Conservation (phyloP, 2,113 vertebrate species). For the Micronycteris hirsuta region DNA sequence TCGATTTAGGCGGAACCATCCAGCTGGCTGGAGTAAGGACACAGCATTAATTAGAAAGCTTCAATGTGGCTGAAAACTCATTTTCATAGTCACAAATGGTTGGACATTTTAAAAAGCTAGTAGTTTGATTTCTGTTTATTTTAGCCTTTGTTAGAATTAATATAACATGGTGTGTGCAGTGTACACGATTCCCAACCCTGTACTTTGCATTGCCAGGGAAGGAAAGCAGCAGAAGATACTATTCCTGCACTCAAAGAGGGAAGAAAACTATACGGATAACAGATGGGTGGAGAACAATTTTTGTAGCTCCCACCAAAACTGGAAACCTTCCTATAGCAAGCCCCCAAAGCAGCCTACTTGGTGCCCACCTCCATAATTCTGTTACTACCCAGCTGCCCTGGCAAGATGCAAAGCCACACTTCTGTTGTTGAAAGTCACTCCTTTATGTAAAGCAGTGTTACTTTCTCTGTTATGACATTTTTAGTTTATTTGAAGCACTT, state of each 20-base stretch:
- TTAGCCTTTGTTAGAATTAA: neutral
- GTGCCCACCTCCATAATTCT: neutral
- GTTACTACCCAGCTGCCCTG: neutral
- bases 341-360: neutral
- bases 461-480: neutral
- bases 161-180: neutral
- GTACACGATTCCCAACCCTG: neutral
- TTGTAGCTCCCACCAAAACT: neutral
- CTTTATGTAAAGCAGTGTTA: neutral
- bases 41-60: slow-evolving; percentile 40
- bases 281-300: neutral
- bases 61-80: neutral
- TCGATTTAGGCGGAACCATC: slow-evolving; percentile 9
- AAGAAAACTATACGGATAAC: neutral
- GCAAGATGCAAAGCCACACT: neutral
- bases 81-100: neutral
- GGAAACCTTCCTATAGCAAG: neutral
- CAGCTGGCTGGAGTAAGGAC: slow-evolving; percentile 28
- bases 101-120: neutral
- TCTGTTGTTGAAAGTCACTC: neutral
- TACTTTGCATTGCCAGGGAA: neutral
- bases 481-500: neutral
- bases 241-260: neutral
- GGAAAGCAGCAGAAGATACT: neutral
- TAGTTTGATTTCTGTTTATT: slow-evolving; percentile 7